phyloP scores from a whole-genome alignment of 92 coral and sea anemone species.

The Pocillopora grandis region DNA sequence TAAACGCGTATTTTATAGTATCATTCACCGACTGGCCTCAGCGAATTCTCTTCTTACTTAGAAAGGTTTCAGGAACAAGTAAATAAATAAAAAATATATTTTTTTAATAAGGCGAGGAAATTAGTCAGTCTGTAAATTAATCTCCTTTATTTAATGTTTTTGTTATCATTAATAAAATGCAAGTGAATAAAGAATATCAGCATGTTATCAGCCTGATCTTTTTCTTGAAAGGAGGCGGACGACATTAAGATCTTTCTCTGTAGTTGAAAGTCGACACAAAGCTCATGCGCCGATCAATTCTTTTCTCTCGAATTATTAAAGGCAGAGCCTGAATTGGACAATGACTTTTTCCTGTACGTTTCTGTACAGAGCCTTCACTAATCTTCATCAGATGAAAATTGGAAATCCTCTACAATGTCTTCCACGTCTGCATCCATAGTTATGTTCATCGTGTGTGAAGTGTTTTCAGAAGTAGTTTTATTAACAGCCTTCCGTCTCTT shows the following conservation, averaged over 20 bases:
- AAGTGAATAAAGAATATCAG: too few species aligned
- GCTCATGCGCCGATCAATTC: too few species aligned
- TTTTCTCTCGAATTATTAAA: background rate
- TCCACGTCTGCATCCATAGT: constrained; percentile 46
- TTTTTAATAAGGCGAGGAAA: too few species aligned
- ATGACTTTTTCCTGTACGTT: background rate
- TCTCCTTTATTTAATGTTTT: too few species aligned
- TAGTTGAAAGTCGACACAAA: too few species aligned
- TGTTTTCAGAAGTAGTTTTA: constrained; percentile 16
- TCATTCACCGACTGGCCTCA: constrained; percentile 28
- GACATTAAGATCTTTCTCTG: too few species aligned
- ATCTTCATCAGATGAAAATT: constrained; percentile 87
- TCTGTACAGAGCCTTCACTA: background rate
- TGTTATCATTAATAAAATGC: too few species aligned
- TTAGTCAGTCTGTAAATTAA: too few species aligned
- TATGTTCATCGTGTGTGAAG: background rate
- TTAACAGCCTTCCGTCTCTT: constrained; percentile 36
- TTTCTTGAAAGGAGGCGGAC: too few species aligned
- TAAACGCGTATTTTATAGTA: constrained; percentile 18
- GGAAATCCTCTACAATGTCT: constrained; percentile 90
- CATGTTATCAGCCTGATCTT: too few species aligned
- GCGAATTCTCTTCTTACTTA: constrained; percentile 1
- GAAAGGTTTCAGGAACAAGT: background rate
- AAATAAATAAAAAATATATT: too few species aligned
- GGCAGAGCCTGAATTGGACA: background rate